Conservation (phyloP, 2,888 invertebrate species). For the Xiphydria camelus region DNA sequence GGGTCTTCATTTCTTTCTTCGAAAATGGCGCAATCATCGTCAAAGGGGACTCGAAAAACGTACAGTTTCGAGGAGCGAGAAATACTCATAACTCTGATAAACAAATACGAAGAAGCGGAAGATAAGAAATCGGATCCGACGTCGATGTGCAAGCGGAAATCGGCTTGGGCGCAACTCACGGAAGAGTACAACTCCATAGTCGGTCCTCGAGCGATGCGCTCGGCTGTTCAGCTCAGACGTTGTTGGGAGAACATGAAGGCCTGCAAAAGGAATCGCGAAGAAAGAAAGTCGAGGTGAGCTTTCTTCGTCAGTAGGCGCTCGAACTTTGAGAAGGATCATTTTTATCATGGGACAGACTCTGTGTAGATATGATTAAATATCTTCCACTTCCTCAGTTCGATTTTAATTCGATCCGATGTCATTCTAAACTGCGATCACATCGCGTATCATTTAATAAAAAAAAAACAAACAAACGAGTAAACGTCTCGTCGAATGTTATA, state of each 20-base stretch:
- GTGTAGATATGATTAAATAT: no score
- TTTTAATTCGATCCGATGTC: no score
- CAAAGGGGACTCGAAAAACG: conserved; percentile 42
- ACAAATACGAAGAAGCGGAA: conserved; percentile 36
- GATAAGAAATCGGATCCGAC: conserved; percentile 34
- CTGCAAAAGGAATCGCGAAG: conserved; percentile 42
- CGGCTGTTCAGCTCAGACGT: conserved; percentile 37
- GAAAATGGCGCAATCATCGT: conserved; percentile 37
- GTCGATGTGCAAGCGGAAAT: conserved; percentile 40
- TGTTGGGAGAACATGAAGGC: conserved; percentile 48
- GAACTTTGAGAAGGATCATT: no score
- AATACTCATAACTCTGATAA: conserved; percentile 38
- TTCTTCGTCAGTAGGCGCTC: no score
- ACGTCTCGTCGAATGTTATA: no score
- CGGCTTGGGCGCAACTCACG: conserved; percentile 39
- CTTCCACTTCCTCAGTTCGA: no score
- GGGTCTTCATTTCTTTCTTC: no score
- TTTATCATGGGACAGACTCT: no score
- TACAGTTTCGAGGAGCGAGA: conserved; percentile 44
- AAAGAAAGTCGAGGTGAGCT: conserved; percentile 34
- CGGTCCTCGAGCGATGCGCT: conserved; percentile 33
- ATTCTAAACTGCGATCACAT: no score
- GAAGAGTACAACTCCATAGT: conserved; percentile 40
- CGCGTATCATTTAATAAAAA: no score
- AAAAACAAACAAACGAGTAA: no score